phyloP scores from a whole-genome alignment of 2,113 vertebrate genomes.

The Poeciliopsis retropinna region DNA sequence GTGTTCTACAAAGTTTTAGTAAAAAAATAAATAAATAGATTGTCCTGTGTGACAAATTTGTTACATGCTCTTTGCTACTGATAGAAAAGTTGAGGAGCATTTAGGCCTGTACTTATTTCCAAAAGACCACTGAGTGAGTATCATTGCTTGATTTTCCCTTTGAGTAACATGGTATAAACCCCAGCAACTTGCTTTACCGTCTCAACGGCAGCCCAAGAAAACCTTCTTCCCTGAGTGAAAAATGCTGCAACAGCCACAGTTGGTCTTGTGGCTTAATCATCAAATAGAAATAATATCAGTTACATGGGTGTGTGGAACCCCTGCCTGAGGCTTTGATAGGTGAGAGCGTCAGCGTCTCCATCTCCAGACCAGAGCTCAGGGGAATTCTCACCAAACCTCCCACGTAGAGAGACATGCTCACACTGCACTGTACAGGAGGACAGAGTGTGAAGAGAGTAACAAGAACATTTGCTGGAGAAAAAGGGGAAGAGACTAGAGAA shows the following conservation, averaged over 20 bases:
- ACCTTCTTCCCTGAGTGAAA: neutral
- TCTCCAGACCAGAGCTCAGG: constrained; percentile 65
- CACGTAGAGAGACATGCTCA: constrained; percentile 49
- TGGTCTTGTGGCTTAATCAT: constrained; percentile 60
- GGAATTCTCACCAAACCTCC: constrained; percentile 69
- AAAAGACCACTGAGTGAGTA: neutral
- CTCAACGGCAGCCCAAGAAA: constrained; percentile 8
- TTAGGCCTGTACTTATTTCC: neutral
- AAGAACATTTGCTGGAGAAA: constrained; percentile 42
- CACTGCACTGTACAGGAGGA: constrained; percentile 21
- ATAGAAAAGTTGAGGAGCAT: neutral
- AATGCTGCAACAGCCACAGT: constrained; percentile 37
- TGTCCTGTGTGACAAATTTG: neutral
- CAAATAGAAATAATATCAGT: constrained; percentile 78
- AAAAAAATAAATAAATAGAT: too few relatives aligned
- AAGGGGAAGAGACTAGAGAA: constrained; percentile 36
- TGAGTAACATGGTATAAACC: neutral
- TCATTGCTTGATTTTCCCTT: neutral
- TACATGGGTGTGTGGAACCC: constrained; percentile 68
- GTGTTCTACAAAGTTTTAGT: too few relatives aligned
- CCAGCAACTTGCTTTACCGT: constrained; percentile 13
- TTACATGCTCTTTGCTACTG: neutral
- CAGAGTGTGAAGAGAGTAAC: constrained; percentile 35
- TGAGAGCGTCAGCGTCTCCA: constrained; percentile 71
- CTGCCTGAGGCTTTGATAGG: constrained; percentile 78